Conservation (phyloP, 2,797 vertebrate species). For the Clarias laeviceps region DNA sequence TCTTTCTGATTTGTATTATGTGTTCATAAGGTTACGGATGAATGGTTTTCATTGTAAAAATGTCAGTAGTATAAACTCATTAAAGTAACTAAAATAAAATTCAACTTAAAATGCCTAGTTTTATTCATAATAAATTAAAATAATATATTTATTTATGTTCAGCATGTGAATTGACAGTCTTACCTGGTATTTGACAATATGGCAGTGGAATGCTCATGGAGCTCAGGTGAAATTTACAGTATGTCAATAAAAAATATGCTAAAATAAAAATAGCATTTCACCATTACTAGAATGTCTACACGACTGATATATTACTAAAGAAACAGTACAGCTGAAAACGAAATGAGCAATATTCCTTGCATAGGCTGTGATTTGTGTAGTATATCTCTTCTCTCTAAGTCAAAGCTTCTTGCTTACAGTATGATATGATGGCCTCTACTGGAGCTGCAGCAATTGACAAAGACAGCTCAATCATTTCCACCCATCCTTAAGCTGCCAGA, state of each 20-base stretch:
- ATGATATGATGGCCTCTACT: conserved; percentile 84
- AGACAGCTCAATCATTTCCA: conserved; percentile 81
- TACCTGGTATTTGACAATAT: background rate
- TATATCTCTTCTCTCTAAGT: conserved; percentile 24
- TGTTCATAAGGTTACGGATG: background rate
- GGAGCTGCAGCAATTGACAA: conserved; percentile 80
- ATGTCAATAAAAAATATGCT: background rate
- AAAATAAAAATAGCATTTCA: background rate
- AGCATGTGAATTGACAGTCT: background rate
- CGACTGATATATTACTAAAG: background rate
- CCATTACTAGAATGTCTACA: background rate
- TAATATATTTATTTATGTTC: background rate
- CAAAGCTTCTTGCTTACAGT: conserved; percentile 57
- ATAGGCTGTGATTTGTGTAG: conserved; percentile 28
- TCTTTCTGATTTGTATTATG: background rate
- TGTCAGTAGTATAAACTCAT: background rate
- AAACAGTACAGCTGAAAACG: background rate
- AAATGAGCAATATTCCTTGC: background rate
- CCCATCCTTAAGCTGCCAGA: conserved; percentile 69
- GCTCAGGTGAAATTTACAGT: background rate
- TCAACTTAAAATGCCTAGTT: background rate
- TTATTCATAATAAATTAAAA: background rate
- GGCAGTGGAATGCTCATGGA: background rate
- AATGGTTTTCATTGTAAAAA: background rate
- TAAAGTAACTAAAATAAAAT: background rate